phyloP scores from a whole-genome alignment of 2,797 vertebrate genomes.

The Rhincodon typus region DNA sequence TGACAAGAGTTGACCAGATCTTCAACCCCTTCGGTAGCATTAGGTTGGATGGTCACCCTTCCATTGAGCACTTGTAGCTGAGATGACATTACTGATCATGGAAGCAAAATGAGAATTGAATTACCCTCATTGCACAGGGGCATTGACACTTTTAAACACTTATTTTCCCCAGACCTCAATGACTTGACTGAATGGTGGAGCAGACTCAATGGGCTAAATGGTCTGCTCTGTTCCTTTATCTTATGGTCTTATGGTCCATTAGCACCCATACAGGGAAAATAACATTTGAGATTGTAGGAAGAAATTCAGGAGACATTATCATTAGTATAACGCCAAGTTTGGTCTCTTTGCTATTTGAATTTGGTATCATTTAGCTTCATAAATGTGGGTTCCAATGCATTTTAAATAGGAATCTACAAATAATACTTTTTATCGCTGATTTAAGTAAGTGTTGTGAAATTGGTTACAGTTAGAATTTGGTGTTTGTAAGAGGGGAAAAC shows the following conservation, averaged over 20 bases:
- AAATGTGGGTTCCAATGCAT: background rate
- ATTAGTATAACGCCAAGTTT: background rate
- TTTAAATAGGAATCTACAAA: background rate
- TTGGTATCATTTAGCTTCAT: background rate
- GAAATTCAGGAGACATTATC: background rate
- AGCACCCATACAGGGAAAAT: background rate
- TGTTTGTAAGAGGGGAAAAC: no score
- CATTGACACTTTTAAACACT: background rate
- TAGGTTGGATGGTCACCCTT: background rate
- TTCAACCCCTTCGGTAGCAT: background rate
- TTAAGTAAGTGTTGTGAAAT: no score
- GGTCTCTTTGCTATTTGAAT: background rate
- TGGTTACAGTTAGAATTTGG: no score
- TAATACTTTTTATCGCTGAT: background rate
- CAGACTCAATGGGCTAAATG: no score
- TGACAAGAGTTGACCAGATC: background rate
- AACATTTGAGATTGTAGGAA: background rate
- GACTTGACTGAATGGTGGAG: no score
- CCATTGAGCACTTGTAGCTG: background rate
- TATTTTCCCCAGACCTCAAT: background rate
- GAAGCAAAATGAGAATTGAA: background rate
- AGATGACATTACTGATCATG: background rate
- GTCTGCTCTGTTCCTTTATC: background rate
- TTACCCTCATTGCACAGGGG: background rate
- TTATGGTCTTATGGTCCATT: background rate